Base-by-base conservation (phyloP, 2,113 vertebrate species). In the Sphyrna mokarran region DNA sequence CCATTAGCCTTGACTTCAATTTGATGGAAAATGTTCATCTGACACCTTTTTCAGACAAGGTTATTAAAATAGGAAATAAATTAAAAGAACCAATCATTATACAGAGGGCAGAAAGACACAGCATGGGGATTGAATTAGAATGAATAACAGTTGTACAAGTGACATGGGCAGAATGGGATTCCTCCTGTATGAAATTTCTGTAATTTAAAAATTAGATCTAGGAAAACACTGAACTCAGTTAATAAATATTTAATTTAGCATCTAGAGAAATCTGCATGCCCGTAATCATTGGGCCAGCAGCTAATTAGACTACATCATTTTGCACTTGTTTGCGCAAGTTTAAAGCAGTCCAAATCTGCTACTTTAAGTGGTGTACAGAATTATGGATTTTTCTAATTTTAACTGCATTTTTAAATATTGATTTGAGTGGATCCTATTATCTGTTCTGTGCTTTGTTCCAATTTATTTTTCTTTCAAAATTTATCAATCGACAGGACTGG, bases 401-500 rank as follows among this genome's bases (percentile, higher is more conserved):
- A 54, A 48, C 43, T 87, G 9, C 20, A 54, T 54, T 87, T 54
- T 89, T 29, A 89, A 89, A 89, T 33, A 89, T 58, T 83, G 37
- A 83, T 54, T 87, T 58, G 9, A 58, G 10, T 89, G 48, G 33
- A 40, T 37, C n/a, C 48, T 48, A 22, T 48, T 86, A 26, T 86
- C 83, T 61, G 11, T 26, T 48, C 43, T 89, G 11, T 89, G 26
- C 48, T 89, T 90, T 61, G 54, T 61, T 90, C 43, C 8, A 13
- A 94, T 29, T 95, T 69, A 72, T 95, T 29, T 48, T 95, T 70
- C 66, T 70, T 93, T 1, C 66, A 37, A 16, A 69, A 63, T 23
- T n/a, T 66, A 54, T 4, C 69, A 48, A 72, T 72, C 76, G 40
- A 2, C 96, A 98, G 97, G 89, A 96, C 97, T 95, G 97, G 97